Evolutionary conservation across 1,140 invertebrate species (phyloP).

Genomic region (Venturia canescens): DNA sequence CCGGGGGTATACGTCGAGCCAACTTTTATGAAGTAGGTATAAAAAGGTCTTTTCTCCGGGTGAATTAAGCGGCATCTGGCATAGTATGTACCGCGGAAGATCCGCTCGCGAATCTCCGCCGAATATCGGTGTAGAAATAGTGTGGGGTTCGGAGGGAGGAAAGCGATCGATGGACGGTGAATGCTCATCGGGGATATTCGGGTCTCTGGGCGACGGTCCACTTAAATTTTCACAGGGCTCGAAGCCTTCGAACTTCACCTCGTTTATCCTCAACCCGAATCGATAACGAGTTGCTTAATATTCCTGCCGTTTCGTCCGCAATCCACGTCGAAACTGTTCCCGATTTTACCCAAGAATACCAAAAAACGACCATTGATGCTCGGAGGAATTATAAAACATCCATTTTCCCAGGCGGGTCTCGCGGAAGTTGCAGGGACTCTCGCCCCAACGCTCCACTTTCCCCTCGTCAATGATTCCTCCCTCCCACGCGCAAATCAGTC

Average conservation of each 20-base stretch:
- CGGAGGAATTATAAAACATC: no score
- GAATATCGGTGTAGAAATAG: neutral
- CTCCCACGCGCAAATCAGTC: no score
- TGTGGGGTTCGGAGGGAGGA: neutral
- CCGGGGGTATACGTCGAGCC: neutral
- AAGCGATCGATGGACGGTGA: slow-evolving; percentile 34
- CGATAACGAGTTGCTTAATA: no score
- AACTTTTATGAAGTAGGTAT: slow-evolving; percentile 19
- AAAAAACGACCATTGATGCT: no score
- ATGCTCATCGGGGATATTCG: slow-evolving; percentile 22
- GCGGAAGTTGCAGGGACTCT: no score
- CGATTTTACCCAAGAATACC: no score
- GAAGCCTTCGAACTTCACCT: neutral
- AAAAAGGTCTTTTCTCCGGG: slow-evolving; percentile 21
- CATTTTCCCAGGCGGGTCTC: no score
- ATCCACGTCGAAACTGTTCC: no score
- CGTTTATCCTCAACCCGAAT: neutral
- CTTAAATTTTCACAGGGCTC: neutral
- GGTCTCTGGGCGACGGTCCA: slow-evolving; percentile 1
- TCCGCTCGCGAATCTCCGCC: slow-evolving; percentile 7
- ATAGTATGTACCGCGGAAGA: slow-evolving; percentile 40
- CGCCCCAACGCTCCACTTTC: no score
- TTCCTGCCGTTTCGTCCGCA: no score
- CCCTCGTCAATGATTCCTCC: no score
- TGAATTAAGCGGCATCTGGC: slow-evolving; percentile 50